A percentile compares a stretch with the other conserved stretches of the same genome.
phyloP scores from a whole-genome alignment of 2,797 vertebrate species.

The Pelochelys cantorii region DNA sequence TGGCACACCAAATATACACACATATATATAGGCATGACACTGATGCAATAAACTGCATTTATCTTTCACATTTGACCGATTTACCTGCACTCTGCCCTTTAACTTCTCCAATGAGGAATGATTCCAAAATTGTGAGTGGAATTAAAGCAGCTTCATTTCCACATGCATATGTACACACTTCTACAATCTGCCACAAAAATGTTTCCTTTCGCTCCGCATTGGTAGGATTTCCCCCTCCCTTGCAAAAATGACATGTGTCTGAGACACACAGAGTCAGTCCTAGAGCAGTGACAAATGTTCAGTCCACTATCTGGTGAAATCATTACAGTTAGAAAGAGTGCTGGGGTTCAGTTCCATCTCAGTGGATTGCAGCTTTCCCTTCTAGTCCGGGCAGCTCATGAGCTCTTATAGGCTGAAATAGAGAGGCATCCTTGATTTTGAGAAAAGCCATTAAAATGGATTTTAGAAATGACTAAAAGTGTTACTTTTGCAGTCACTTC shows the following conservation, averaged over 20 bases:
- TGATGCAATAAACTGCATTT: rapidly evolving
- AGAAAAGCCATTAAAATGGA: background rate
- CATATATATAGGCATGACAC: background rate
- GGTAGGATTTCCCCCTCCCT: background rate
- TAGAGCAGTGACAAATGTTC: background rate
- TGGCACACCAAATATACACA: background rate
- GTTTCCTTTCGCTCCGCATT: background rate
- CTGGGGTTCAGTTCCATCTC: background rate
- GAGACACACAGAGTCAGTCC: background rate
- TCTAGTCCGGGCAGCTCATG: background rate
- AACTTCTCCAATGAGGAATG: background rate
- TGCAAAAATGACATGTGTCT: background rate
- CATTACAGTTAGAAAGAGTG: background rate
- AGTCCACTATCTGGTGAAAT: background rate
- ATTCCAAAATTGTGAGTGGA: background rate
- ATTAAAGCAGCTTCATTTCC: background rate
- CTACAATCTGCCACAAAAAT: background rate
- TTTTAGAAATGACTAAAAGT: constrained; percentile 1
- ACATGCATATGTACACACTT: background rate
- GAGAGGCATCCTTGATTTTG: background rate
- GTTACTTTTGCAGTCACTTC: background rate
- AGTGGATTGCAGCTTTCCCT: constrained; percentile 5
- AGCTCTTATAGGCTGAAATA: background rate
- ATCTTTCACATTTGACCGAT: background rate
- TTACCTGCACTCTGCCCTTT: background rate